phyloP scores from a whole-genome alignment of 2,888 invertebrate genomes.

The Synanthedon formicaeformis region DNA sequence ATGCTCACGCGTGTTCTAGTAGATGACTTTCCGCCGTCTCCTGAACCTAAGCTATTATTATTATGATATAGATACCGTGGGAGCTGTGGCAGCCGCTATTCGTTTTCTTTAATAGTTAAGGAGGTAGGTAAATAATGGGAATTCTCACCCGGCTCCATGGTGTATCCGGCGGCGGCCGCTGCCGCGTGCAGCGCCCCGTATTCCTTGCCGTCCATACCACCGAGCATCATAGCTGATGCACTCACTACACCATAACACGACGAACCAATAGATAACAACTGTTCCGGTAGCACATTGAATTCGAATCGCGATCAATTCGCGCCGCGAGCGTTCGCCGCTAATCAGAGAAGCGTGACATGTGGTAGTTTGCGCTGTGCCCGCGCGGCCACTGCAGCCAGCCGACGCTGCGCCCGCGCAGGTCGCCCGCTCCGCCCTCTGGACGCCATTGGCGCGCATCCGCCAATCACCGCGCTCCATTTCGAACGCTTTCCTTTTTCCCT shows the following conservation, averaged over 20 bases:
- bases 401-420: constrained; percentile 18
- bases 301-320: constrained; percentile 11
- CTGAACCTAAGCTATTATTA: too few relatives aligned
- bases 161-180: constrained; percentile 51
- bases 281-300: constrained; percentile 7
- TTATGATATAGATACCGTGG: too few relatives aligned
- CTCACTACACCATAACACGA: constrained; percentile 22
- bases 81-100: too few relatives aligned
- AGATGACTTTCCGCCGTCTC: too few relatives aligned
- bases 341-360: constrained; percentile 28
- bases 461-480: constrained; percentile 67
- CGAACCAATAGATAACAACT: constrained; percentile 3
- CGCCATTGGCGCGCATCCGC: constrained; percentile 57
- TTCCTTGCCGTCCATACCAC: constrained; percentile 65
- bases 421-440: constrained; percentile 36
- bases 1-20: too few relatives aligned
- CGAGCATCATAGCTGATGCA: constrained; percentile 53
- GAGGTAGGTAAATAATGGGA: too few relatives aligned
- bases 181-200: constrained; percentile 65
- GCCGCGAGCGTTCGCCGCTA: constrained; percentile 25
- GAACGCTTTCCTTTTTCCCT: constrained; percentile 62
- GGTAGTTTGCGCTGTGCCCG: constrained; percentile 32
- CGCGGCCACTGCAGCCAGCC: constrained; percentile 9
- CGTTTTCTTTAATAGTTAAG: too few relatives aligned
- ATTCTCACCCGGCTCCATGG: constrained; percentile 47